A percentile compares a stretch with the other conserved stretches of the same genome.
phyloP scores from a whole-genome alignment of 2,113 vertebrate genomes.

The Micronycteris hirsuta region DNA sequence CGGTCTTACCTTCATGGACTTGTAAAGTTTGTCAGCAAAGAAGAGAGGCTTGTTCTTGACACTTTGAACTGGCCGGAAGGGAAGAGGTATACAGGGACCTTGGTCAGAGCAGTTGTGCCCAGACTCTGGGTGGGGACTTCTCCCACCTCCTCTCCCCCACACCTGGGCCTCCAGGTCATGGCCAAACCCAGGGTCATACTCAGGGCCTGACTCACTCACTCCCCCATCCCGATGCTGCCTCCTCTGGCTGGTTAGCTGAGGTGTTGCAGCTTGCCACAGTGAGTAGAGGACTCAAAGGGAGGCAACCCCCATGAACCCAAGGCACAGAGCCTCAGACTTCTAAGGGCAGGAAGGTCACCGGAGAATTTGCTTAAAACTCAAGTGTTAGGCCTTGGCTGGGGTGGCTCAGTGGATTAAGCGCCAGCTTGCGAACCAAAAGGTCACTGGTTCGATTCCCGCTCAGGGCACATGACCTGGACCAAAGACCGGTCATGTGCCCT shows the following conservation, averaged over 20 bases:
- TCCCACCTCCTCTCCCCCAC: neutral
- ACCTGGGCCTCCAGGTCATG: neutral
- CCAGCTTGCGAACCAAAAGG: too few relatives aligned
- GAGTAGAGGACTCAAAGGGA: neutral
- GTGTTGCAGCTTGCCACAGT: neutral
- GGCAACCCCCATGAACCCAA: neutral
- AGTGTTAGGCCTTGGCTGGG: neutral
- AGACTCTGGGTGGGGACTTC: neutral
- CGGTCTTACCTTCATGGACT: conserved; percentile 96
- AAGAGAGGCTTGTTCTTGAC: conserved; percentile 96
- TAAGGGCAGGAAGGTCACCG: neutral
- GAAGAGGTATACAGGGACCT: neutral
- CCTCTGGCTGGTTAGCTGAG: neutral
- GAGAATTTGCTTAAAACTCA: neutral
- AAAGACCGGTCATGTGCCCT: too few relatives aligned
- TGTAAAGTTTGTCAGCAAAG: conserved; percentile 96
- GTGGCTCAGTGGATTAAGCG: too few relatives aligned
- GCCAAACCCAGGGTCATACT: neutral
- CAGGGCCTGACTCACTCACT: too few relatives aligned
- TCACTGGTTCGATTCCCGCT: too few relatives aligned
- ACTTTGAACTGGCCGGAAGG: conserved; percentile 87
- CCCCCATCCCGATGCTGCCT: neutral
- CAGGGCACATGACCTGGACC: too few relatives aligned
- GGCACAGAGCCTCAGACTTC: neutral
- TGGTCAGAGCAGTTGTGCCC: neutral